phyloP scores from a whole-genome alignment of 2,113 vertebrate genomes.

The Stomatorhinus ivindoensis region DNA sequence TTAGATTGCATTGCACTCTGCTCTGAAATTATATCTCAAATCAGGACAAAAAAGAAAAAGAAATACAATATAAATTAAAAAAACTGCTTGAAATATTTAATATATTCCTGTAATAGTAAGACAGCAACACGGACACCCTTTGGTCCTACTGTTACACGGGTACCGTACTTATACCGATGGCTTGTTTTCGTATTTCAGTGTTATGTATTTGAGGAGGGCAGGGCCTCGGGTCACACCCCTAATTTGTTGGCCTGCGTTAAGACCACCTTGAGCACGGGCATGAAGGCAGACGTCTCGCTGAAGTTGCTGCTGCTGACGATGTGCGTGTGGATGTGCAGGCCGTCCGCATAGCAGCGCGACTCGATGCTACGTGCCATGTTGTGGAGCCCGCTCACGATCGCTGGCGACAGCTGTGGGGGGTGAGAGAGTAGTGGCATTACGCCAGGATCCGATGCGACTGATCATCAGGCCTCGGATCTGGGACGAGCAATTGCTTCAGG shows the following conservation, averaged over 20 bases:
- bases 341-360: conserved; percentile 72
- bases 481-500: not conserved
- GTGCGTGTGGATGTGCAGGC: conserved; percentile 88
- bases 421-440: conserved; percentile 16
- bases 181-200: not conserved
- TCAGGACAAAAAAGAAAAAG: conserved; percentile 24
- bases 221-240: conserved; percentile 60
- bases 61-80: not conserved
- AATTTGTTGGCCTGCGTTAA: conserved; percentile 93
- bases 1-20: conserved; percentile 45
- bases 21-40: conserved; percentile 40
- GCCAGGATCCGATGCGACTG: not conserved
- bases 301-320: conserved; percentile 96
- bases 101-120: conserved; percentile 22
- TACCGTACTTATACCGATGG: conserved; percentile 31
- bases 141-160: conserved; percentile 39
- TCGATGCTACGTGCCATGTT: conserved; percentile 83
- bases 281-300: conserved; percentile 96
- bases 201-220: not conserved
- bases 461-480: not conserved
- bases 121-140: conserved; percentile 24
- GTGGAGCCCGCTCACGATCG: conserved; percentile 82
- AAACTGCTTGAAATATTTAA: conserved; percentile 24
- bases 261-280: conserved; percentile 95
- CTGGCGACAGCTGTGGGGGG: conserved; percentile 76